Evolutionary conservation across 2,113 vertebrate genomes (phyloP).

Genomic region (Aptenodytes patagonicus): DNA sequence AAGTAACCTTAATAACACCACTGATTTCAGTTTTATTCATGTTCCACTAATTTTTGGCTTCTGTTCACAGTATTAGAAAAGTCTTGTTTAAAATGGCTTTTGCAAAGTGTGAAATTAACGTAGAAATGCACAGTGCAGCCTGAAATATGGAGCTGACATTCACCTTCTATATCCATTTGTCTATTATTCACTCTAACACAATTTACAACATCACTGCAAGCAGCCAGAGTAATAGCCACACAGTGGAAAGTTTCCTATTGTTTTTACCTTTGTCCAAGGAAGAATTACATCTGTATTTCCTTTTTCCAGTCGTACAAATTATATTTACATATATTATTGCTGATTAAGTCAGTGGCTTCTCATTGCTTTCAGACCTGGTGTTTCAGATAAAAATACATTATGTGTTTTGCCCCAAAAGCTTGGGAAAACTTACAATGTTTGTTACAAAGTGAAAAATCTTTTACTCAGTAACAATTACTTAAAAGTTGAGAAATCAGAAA

Average conservation of each 20-base stretch:
- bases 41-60: not conserved
- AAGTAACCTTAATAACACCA: not conserved
- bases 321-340: not conserved
- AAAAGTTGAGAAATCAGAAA: not conserved
- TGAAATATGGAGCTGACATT: not conserved
- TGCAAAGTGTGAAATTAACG: not conserved
- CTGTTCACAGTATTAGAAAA: not conserved
- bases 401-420: not conserved
- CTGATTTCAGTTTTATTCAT: not conserved
- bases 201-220: not conserved
- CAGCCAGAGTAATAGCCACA: not conserved
- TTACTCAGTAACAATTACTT: not conserved
- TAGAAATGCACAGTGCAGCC: accelerated
- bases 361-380: not conserved
- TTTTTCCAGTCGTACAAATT: not conserved
- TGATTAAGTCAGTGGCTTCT: not conserved
- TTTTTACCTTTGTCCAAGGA: not conserved
- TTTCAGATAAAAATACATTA: not conserved
- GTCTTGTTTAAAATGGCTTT: not conserved
- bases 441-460: not conserved
- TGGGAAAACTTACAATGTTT: not conserved
- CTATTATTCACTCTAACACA: not conserved
- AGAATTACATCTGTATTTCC: not conserved
- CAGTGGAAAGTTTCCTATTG: not conserved
- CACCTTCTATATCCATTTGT: not conserved